phyloP scores from a whole-genome alignment of 2,797 vertebrate genomes.

The Cirrhinus molitorella region DNA sequence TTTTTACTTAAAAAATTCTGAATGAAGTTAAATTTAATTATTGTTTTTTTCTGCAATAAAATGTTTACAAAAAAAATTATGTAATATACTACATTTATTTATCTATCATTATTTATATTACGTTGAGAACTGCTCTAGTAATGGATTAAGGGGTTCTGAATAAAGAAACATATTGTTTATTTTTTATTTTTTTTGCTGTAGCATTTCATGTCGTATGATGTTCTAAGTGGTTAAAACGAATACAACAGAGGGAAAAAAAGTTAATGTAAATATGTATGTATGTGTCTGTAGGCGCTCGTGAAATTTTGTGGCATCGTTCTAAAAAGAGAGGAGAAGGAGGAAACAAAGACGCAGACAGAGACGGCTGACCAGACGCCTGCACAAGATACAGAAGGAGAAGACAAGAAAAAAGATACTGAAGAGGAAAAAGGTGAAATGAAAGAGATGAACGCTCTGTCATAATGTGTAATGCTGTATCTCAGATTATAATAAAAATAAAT shows the following conservation, averaged over 20 bases:
- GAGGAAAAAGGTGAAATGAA: conserved; percentile 7
- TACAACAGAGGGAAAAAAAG: too few species aligned
- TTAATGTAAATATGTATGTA: too few species aligned
- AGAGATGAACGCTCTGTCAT: background rate
- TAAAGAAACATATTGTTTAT: background rate
- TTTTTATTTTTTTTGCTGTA: background rate
- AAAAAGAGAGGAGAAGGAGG: conserved; percentile 69
- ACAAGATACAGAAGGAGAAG: conserved; percentile 30
- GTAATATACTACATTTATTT: too few species aligned
- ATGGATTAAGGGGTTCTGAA: background rate
- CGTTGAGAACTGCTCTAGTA: background rate
- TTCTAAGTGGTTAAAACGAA: too few species aligned
- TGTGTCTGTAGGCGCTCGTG: conserved; percentile 83
- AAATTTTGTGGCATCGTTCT: conserved; percentile 87
- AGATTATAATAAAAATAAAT: background rate
- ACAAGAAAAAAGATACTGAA: background rate
- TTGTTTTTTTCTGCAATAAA: background rate
- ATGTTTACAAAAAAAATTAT: background rate
- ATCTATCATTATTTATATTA: too few species aligned
- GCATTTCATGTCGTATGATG: background rate
- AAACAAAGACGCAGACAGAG: conserved; percentile 22
- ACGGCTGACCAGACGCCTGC: background rate
- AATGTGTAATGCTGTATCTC: background rate
- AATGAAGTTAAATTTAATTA: background rate
- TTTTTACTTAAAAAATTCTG: background rate